Conservation (phyloP, 2,797 vertebrate genomes). For the Centroberyx gerrardi region DNA sequence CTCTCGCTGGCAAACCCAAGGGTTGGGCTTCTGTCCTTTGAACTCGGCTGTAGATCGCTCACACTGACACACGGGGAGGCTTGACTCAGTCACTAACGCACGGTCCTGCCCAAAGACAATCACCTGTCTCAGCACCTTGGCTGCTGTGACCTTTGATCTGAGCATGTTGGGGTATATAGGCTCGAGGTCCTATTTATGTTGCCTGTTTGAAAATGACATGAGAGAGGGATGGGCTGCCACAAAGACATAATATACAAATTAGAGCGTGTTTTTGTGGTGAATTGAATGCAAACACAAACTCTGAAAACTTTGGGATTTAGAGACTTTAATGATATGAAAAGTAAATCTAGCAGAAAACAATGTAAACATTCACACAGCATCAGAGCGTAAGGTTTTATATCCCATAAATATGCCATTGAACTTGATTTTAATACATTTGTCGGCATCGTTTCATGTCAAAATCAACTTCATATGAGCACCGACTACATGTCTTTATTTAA, state of each 20-base stretch:
- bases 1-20: constrained; percentile 53
- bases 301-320: background rate
- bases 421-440: too few relatives aligned
- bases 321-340: constrained; percentile 37
- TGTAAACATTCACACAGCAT: constrained; percentile 10
- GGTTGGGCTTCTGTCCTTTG: constrained; percentile 82
- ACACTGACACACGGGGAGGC: constrained; percentile 48
- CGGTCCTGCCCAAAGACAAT: constrained; percentile 65
- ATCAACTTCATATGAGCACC: background rate
- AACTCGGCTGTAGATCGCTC: constrained; percentile 66
- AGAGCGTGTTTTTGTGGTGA: background rate
- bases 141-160: constrained; percentile 79
- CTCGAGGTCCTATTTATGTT: constrained; percentile 42
- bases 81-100: background rate
- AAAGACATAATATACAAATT: background rate
- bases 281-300: constrained; percentile 6
- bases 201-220: constrained; percentile 36
- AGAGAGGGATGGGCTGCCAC: constrained; percentile 23
- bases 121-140: constrained; percentile 67
- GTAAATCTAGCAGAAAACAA: background rate
- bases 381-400: background rate
- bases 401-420: background rate
- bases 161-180: constrained; percentile 20
- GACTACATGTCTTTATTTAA: background rate
- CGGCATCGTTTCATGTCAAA: background rate